Evolutionary conservation across 2,113 vertebrate genomes (phyloP), one percentile per base, ranked within the genome.

Genomic region (Serinus canaria): DNA sequence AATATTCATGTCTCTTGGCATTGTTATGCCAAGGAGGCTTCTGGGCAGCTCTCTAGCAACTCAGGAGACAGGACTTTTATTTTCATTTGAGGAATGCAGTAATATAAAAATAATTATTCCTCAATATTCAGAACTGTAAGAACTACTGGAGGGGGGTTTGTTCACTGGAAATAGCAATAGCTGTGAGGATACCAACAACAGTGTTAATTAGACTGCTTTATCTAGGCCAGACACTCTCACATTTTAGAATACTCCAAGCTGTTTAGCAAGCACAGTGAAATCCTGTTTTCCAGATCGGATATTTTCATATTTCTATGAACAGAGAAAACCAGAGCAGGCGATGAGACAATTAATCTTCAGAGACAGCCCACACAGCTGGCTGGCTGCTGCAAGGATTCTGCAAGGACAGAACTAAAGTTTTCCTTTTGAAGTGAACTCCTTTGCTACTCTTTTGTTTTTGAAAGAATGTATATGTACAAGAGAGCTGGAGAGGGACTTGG

Each of bases 361-460:
- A 95, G 97, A 50, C 88, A 44, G 92, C 97, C 97, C 96, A 97
- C 95, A 96, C 95, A 96, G 92, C 95, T 96, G 64, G 59, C 73
- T 95, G 92, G 62, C 84, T 62, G 83, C 80, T 64, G 72, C 83
- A 86, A 89, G 87, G 88, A 79, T 68, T 67, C 62, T 76, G 81
- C 6, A n/a, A 81, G 89, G 89, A 94, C 24, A 22, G 80, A 90
- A 76, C n/a, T n/a, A 10, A 87, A 94, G 87, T 83, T 94, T 95
- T 96, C 93, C 92, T 94, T 97, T 96, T 89, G 74, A 52, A 96
- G 92, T 75, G 35, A 94, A 87, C 62, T 68, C 35, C n/a, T 85
- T 56, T 66, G 55, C 46, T 73, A 27, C 68, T 85, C 18, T 37
- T 79, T 79, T 79, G 33, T 84, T 90, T 92, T 46, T 10, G 21